A percentile compares a stretch with the other conserved stretches of the same genome.
These are phyloP conservation scores for Strix aluco DNA, from an alignment of 2,113 vertebrate species.

Conservation along the genomic window DNA sequence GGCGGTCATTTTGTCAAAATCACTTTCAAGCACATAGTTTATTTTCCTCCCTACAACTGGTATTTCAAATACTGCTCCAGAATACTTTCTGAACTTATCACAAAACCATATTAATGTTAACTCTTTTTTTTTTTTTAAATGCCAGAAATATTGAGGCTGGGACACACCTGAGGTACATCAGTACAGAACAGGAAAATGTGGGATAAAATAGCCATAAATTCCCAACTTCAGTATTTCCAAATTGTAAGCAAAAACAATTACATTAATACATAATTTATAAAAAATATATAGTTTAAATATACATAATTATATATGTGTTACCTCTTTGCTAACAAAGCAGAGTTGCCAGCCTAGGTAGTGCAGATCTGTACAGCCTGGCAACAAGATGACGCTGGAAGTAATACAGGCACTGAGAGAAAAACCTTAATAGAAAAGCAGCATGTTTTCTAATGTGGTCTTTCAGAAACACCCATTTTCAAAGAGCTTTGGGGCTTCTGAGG, in stretches of 20 bases:
- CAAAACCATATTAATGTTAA: neutral
- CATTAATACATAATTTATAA: neutral
- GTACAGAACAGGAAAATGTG: neutral
- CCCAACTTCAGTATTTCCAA: neutral
- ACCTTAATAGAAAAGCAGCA: slow-evolving; percentile 49
- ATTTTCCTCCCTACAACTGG: neutral
- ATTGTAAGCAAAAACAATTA: neutral
- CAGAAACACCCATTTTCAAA: slow-evolving; percentile 70
- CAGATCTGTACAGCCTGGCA: neutral
- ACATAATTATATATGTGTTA: neutral
- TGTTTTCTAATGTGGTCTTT: slow-evolving; percentile 68
- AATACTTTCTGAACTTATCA: neutral
- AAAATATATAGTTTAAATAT: neutral
- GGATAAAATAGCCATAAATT: neutral
- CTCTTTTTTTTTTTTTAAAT: neutral
- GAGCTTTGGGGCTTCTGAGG: slow-evolving; percentile 64
- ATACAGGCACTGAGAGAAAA: slow-evolving; percentile 12
- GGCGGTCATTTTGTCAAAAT: neutral
- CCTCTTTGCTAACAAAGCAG: neutral
- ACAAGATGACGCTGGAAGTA: neutral
- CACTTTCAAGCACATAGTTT: neutral
- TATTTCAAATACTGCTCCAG: neutral
- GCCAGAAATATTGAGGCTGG: neutral
- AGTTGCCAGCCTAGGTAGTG: neutral
- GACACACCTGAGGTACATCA: neutral